Base-by-base conservation (phyloP, 2,113 vertebrate genomes). In the Pitta sordida region DNA sequence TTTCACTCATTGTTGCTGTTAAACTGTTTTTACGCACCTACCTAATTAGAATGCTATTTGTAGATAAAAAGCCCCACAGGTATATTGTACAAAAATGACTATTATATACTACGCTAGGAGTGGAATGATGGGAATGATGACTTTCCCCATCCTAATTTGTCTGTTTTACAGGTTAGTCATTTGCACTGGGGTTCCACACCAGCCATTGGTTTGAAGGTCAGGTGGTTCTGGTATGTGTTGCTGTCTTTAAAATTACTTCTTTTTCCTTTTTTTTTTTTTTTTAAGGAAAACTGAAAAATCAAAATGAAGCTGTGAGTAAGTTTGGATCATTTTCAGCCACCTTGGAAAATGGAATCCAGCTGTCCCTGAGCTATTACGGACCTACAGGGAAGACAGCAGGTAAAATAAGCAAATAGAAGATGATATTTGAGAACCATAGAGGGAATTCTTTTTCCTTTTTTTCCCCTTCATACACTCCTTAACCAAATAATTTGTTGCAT, bases 271-370 rank as follows among this genome's bases (percentile, higher is more conserved):
- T 76, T 71, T 44, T 81, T 49, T 76, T 56, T 80, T 78, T 53
- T 86, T 5, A 48, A 96, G 96, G 43, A 88, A 68, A 90, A 23
- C 4, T 49, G 48, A 68, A 90, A 78, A 93, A 77, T 90, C 59
- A 67, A 60, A 96, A 84, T 60, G 93, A 92, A 95, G 59, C 74
- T 83, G 78, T 94, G 85, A 98, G 98, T 94, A 98, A 97, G 91
- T 98, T 97, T 96, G 98, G 98, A 69, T 99, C 98, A 53, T 98
- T 99, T 96, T 98, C 98, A 73, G 98, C 98, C 83, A 96, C 98
- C 32, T 97, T 99, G 63, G 95, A 98, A 93, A 99, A 97, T 91
- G 98, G 98, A 95, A 98, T 99, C 91, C 98, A 96, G 74, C 97
- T 99, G 63, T 98, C 99, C 6, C 97, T 99, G 94, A 99, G 98